Percentiles rank a stretch among this genome's conserved stretches.
These are phyloP conservation scores for Troides helena DNA, from an alignment of 2,888 invertebrate genomes.

Conservation along the genomic window DNA sequence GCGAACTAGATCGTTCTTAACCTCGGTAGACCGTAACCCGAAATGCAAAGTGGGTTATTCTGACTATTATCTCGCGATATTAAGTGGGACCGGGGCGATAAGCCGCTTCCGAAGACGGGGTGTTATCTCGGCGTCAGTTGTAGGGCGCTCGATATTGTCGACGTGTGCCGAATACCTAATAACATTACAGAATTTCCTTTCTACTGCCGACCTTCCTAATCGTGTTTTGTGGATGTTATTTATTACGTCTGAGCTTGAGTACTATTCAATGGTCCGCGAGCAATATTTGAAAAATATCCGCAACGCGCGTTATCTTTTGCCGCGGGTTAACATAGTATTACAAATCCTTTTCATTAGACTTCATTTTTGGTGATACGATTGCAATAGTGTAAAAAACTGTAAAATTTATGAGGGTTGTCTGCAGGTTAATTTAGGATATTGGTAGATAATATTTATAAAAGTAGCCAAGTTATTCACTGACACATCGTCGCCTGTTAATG, in stretches of 20 bases:
- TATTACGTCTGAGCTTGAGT: not conserved
- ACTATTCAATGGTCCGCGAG: not conserved
- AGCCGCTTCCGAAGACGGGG: slow-evolving; percentile 37
- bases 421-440: no score
- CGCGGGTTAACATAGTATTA: not conserved
- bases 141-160: slow-evolving; percentile 61
- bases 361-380: not conserved
- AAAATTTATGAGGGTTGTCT: no score
- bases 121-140: slow-evolving; percentile 46
- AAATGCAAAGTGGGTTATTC: slow-evolving; percentile 29
- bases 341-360: not conserved
- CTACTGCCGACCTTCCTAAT: slow-evolving; percentile 3
- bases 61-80: slow-evolving; percentile 40
- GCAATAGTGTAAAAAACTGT: not conserved
- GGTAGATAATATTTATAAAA: no score
- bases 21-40: not conserved
- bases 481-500: no score
- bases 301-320: not conserved
- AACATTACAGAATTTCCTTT: slow-evolving; percentile 24
- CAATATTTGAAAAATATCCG: not conserved
- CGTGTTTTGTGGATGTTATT: slow-evolving; percentile 21
- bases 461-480: no score
- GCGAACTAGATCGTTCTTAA: not conserved
- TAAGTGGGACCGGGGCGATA: slow-evolving; percentile 40
- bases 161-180: slow-evolving; percentile 54